phyloP scores from a whole-genome alignment of 2,797 vertebrate genomes.

The Falco biarmicus region DNA sequence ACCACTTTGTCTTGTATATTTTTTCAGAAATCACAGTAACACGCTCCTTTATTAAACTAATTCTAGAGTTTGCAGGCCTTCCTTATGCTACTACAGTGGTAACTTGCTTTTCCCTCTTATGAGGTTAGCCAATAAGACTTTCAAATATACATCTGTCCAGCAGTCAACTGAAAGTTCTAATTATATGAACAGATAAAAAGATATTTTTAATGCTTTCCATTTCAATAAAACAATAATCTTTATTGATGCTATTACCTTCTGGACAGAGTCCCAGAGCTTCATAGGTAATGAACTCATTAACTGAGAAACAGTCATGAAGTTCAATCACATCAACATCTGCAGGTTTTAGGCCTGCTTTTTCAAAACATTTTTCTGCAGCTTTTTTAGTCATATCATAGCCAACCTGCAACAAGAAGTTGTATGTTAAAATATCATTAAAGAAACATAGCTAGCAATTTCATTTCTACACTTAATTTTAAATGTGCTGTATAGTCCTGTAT shows the following conservation, averaged over 20 bases:
- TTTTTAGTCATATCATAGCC: constrained; percentile 91
- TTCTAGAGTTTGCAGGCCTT: background rate
- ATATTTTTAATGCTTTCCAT: background rate
- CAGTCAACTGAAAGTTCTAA: background rate
- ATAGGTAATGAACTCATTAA: constrained; percentile 94
- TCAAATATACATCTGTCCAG: background rate
- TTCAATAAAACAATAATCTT: background rate
- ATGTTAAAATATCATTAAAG: background rate
- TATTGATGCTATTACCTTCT: constrained; percentile 81
- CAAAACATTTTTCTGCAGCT: constrained; percentile 87
- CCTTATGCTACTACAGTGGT: background rate
- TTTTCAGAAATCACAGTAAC: background rate
- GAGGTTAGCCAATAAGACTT: background rate
- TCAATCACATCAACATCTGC: constrained; percentile 90
- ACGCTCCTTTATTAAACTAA: background rate
- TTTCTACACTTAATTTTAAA: background rate
- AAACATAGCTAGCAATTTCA: background rate
- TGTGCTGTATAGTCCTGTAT: background rate
- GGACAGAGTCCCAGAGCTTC: constrained; percentile 94
- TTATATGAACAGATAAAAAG: background rate
- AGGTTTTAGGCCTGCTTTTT: constrained; percentile 83
- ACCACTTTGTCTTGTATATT: background rate
- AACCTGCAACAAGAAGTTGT: constrained; percentile 76
- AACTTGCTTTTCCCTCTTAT: background rate
- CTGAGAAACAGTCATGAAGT: constrained; percentile 96